These are phyloP conservation scores for Peromyscus polionotus DNA, from an alignment of 2,113 vertebrate genomes.

Conservation along the genomic window DNA sequence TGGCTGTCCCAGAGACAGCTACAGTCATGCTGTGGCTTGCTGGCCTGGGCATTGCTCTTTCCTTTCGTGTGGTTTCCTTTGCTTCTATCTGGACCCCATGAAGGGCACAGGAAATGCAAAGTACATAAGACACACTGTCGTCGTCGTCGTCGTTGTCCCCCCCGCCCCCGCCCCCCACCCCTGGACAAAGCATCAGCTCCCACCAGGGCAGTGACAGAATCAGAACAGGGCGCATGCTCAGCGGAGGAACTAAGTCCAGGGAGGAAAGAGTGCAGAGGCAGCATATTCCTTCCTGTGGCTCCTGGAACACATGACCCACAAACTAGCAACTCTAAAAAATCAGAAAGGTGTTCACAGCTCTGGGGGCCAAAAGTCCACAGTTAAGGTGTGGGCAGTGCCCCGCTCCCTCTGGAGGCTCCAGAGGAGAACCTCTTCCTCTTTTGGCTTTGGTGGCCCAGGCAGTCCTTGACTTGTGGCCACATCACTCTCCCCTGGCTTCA, in stretches of 20 bases:
- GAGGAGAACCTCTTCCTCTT: not conserved
- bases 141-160: too few species aligned
- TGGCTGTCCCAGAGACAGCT: not conserved
- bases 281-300: not conserved
- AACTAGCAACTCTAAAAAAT: not conserved
- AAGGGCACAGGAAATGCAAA: fast-evolving
- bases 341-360: not conserved
- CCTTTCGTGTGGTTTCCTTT: not conserved
- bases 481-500: fast-evolving
- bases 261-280: not conserved
- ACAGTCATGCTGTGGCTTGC: not conserved
- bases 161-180: fast-evolving
- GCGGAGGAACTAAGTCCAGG: too few species aligned
- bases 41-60: not conserved
- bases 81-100: not conserved
- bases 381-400: not conserved
- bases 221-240: not conserved
- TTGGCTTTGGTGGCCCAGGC: fast-evolving
- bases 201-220: too few species aligned
- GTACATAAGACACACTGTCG: fast-evolving
- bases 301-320: not conserved
- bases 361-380: not conserved
- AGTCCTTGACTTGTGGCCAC: not conserved
- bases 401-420: too few species aligned
- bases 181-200: fast-evolving